Conservation (phyloP, 2,113 vertebrate genomes). For the Dunckerocampus dactyliophorus region DNA sequence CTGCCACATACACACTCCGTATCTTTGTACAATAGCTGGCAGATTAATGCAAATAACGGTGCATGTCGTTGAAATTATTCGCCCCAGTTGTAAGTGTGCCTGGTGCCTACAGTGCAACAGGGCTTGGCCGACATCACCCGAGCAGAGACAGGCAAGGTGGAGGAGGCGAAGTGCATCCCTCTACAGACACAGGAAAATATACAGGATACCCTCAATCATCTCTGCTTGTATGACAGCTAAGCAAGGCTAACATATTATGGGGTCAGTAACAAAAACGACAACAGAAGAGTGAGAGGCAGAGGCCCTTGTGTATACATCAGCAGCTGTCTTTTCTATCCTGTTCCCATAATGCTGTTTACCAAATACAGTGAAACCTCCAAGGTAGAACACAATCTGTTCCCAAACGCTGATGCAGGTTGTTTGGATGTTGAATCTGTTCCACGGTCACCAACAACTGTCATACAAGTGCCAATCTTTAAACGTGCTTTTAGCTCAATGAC, state of each 20-base stretch:
- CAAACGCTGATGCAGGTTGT: too few relatives aligned
- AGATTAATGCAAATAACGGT: too few relatives aligned
- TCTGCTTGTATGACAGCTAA: slow-evolving; percentile 42
- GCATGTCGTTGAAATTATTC: too few relatives aligned
- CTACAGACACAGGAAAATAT: slow-evolving; percentile 27
- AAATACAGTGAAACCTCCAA: background rate
- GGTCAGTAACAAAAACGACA: too few relatives aligned
- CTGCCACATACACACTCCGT: too few relatives aligned
- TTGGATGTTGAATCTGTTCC: background rate
- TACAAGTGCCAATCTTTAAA: too few relatives aligned
- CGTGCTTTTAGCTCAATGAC: too few relatives aligned
- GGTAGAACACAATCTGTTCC: too few relatives aligned
- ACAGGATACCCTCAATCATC: slow-evolving; percentile 41
- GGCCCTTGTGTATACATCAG: slow-evolving; percentile 34
- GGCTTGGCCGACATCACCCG: slow-evolving; percentile 9
- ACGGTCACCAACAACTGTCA: too few relatives aligned
- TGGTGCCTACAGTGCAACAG: slow-evolving; percentile 24
- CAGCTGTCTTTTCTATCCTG: slow-evolving; percentile 28
- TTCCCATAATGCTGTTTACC: slow-evolving; percentile 24
- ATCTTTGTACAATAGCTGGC: too few relatives aligned
- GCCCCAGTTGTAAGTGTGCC: too few relatives aligned
- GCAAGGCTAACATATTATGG: slow-evolving; percentile 39
- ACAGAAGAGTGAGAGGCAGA: slow-evolving; percentile 47
- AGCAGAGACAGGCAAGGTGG: slow-evolving; percentile 3
- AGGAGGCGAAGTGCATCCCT: slow-evolving; percentile 6